Conservation (phyloP, 1,140 invertebrate species). For the Mylabris phalerata region DNA sequence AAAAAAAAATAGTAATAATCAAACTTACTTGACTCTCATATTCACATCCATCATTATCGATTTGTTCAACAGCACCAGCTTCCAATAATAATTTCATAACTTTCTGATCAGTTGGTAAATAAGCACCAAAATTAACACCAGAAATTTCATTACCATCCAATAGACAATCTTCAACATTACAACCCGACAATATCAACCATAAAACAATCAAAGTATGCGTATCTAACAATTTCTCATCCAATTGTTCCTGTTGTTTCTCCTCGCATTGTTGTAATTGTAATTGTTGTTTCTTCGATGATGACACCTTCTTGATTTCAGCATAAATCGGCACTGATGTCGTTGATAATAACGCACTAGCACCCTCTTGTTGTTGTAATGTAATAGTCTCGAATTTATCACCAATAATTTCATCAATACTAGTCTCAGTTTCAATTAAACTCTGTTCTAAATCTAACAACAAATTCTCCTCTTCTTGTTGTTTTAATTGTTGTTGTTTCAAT, state of each 20-base stretch:
- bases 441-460: conserved; percentile 30
- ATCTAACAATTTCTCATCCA: conserved; percentile 42
- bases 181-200: conserved; percentile 61
- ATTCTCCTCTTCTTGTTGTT: conserved; percentile 22
- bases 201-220: conserved; percentile 57
- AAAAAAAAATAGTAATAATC: background rate
- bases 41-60: conserved; percentile 44
- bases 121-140: conserved; percentile 45
- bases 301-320: conserved; percentile 36
- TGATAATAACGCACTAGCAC: conserved; percentile 6
- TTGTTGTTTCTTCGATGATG: background rate
- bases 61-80: conserved; percentile 55
- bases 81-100: conserved; percentile 59
- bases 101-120: conserved; percentile 53
- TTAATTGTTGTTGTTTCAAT: conserved; percentile 31
- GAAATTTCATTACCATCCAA: conserved; percentile 46
- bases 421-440: conserved; percentile 33
- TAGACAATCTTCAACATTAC: conserved; percentile 57
- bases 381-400: conserved; percentile 32
- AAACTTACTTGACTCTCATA: conserved; percentile 41
- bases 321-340: conserved; percentile 34
- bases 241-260: too few relatives aligned
- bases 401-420: conserved; percentile 28
- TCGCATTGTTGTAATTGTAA: too few relatives aligned
- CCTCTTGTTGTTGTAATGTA: conserved; percentile 17